These are phyloP conservation scores for Microcebus lehilahytsara DNA, from an alignment of 2,113 vertebrate genomes.

Conservation along the genomic window DNA sequence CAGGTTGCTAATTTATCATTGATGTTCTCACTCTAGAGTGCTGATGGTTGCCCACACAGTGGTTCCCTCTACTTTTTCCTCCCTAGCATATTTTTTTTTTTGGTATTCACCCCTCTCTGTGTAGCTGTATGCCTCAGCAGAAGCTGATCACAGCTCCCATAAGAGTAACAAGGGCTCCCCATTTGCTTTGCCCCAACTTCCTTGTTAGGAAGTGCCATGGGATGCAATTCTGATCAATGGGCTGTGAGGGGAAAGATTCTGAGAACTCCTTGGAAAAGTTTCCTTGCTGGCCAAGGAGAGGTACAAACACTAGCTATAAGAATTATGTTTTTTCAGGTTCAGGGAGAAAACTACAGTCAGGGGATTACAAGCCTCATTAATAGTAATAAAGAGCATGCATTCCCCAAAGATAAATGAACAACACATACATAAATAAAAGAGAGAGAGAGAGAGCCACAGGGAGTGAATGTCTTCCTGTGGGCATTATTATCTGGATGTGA, in stretches of 20 bases:
- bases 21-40: not conserved
- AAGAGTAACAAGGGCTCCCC: not conserved
- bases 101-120: not conserved
- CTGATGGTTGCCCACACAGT: not conserved
- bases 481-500: not conserved
- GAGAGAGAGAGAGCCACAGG: not conserved
- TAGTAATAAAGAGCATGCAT: constrained; percentile 64
- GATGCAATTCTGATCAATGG: not conserved
- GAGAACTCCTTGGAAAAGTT: constrained; percentile 12
- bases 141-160: not conserved
- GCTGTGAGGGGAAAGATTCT: not conserved
- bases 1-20: not conserved
- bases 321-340: constrained; percentile 62
- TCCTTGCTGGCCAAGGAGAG: not conserved
- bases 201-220: not conserved
- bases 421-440: constrained; percentile 42
- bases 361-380: constrained; percentile 71
- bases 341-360: constrained; percentile 43
- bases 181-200: not conserved
- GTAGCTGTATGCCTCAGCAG: not conserved
- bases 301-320: constrained; percentile 33
- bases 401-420: constrained; percentile 63
- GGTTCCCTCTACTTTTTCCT: not conserved
- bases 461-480: not conserved
- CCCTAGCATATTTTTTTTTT: not conserved